Conservation (phyloP, 2,888 invertebrate genomes). For the Steinernema hermaphroditum region DNA sequence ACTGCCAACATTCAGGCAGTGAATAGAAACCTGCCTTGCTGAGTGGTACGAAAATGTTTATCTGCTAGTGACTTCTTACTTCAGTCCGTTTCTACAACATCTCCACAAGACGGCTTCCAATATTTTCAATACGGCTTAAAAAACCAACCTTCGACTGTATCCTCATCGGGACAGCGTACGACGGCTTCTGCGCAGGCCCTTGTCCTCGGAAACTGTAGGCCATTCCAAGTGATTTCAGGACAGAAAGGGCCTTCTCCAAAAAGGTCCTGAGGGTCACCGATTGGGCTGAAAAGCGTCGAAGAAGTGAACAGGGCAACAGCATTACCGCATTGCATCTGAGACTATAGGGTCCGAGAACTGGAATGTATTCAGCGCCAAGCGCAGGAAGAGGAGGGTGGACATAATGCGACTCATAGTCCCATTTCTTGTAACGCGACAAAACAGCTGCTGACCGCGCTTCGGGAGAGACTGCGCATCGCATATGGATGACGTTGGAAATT, state of each 20-base stretch:
- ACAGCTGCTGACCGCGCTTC: constrained; percentile 5
- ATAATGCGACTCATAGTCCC: constrained; percentile 2
- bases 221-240: constrained; percentile 35
- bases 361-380: constrained; percentile 6
- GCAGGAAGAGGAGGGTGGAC: neutral
- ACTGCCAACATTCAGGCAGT: too few species aligned
- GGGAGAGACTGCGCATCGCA: constrained; percentile 4
- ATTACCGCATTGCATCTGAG: constrained; percentile 10
- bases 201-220: constrained; percentile 45
- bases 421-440: neutral
- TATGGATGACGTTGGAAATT: constrained; percentile 10
- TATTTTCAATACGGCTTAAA: too few species aligned
- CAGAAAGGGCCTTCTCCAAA: constrained; percentile 38
- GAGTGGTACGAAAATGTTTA: too few species aligned
- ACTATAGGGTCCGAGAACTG: constrained; percentile 17
- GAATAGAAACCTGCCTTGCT: too few species aligned
- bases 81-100: too few species aligned
- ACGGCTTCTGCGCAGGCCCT: constrained; percentile 46
- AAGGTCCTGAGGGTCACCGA: constrained; percentile 36
- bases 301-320: neutral
- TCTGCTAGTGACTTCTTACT: too few species aligned
- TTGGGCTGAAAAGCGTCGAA: constrained; percentile 31
- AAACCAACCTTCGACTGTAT: constrained; percentile 45
- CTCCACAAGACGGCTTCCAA: too few species aligned
- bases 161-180: constrained; percentile 49